Base-by-base conservation (phyloP, 2,113 vertebrate genomes). In the Chinchilla lanigera region DNA sequence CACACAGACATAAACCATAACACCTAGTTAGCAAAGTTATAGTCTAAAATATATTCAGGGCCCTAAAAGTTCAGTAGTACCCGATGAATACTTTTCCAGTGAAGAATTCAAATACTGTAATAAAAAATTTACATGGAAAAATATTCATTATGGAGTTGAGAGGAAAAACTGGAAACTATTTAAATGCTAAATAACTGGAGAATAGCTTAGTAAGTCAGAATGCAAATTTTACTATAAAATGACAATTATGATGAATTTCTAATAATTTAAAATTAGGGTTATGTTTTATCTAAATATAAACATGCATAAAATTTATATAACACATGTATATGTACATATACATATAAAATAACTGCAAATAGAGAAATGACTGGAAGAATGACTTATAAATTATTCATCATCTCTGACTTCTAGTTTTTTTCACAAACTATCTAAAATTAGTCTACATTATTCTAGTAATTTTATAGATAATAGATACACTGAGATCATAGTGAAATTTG, bases 281-380 rank as follows among this genome's bases (percentile, higher is more conserved):
- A 86, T 87, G 14, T 89, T 86, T 96, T 77, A 89, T 81, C 65
- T 96, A 89, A 60, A 69, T 77, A 4, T 24, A 75, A 89, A 81
- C 26, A 41, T 41, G 56, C 47, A 17, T 20, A 65, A 65, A 41
- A 28, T 75, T 75, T 75, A 28, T 75, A 47, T 75, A 75, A 75
- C 41, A 75, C 7, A 28, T 24, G 22, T 14, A 24, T 3, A 24
- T 30, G 20, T 22, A 3, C 26, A 71, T 81, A 1, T 41, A 44
- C 60, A 2, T 77, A 7, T 82, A 82, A 77, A 86, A 44, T 82
- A 67, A 22, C 58, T 75, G 19, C 22, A 90, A 93, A 52, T 86
- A 28, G 44, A 50, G 65, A 95, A 81, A 52, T 61, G 26, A 69
- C 26, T 81, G 22, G 22, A 89, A 58, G 91, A 89, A 24, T 41